phyloP scores from a whole-genome alignment of 2,888 invertebrate genomes.

The Dichetophora obliterata region DNA sequence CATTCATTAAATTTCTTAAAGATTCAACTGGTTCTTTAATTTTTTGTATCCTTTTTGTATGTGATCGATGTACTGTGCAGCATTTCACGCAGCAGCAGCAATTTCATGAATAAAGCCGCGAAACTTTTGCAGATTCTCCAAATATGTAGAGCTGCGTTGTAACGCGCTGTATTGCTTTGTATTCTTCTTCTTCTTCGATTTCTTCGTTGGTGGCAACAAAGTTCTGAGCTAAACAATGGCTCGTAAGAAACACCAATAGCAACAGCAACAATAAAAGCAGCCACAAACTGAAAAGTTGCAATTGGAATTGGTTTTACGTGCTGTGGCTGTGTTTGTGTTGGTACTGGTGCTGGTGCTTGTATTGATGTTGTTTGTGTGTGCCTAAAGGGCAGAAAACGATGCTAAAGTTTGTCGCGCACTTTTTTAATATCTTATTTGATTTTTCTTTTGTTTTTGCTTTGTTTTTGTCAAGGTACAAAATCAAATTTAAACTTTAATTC shows the following conservation, averaged over 20 bases:
- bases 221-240: background rate
- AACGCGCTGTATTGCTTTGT: background rate
- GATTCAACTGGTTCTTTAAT: too few species aligned
- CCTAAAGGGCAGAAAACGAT: too few species aligned
- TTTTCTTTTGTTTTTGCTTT: background rate
- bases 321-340: slow-evolving; percentile 9
- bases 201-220: background rate
- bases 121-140: background rate
- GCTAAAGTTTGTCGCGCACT: background rate
- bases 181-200: background rate
- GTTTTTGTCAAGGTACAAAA: background rate
- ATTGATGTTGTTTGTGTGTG: background rate
- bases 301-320: background rate
- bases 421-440: background rate
- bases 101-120: too few species aligned
- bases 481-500: background rate
- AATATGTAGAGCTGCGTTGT: background rate
- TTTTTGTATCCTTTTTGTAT: too few species aligned
- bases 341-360: background rate
- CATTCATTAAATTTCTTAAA: too few species aligned
- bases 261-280: background rate
- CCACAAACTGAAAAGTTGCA: background rate
- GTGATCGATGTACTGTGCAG: too few species aligned
- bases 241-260: background rate
- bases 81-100: too few species aligned